Evolutionary conservation across 1,140 invertebrate species (phyloP).

Genomic region (Drosophila equinoxialis): DNA sequence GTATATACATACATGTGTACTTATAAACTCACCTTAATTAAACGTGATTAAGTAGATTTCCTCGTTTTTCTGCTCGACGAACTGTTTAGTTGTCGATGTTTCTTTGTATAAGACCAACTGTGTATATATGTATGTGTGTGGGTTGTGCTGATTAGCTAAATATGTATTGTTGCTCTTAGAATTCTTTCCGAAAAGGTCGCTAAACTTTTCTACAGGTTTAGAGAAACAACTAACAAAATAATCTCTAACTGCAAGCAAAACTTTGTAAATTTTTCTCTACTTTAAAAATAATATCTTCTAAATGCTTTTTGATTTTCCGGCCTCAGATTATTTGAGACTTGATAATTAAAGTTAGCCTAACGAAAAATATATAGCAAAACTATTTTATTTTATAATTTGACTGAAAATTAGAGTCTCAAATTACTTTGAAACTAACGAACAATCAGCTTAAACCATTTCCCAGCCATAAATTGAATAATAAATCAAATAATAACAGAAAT

Average conservation of each 20-base stretch:
- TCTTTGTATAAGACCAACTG: constrained; percentile 24
- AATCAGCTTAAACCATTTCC: no score
- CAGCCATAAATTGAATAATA: no score
- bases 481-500: no score
- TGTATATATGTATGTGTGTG: constrained; percentile 22
- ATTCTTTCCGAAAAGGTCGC: constrained; percentile 27
- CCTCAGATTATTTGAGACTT: no score
- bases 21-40: constrained; percentile 81
- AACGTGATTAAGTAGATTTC: constrained; percentile 82
- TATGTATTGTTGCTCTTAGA: constrained; percentile 57
- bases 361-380: no score
- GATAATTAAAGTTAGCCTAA: no score
- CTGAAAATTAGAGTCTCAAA: no score
- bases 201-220: constrained; percentile 14
- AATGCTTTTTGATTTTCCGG: no score
- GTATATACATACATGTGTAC: constrained; percentile 37
- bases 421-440: no score
- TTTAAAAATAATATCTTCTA: no score
- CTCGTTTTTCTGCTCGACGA: constrained; percentile 79
- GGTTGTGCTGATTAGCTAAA: constrained; percentile 57
- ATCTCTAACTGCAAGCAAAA: not conserved
- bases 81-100: constrained; percentile 75
- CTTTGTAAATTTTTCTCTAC: not conserved
- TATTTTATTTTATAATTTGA: no score
- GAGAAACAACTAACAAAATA: not conserved